Evolutionary conservation across 2,888 invertebrate species (phyloP), one percentile per base, ranked within the genome.

Genomic region (Microplitis deprimator): DNA sequence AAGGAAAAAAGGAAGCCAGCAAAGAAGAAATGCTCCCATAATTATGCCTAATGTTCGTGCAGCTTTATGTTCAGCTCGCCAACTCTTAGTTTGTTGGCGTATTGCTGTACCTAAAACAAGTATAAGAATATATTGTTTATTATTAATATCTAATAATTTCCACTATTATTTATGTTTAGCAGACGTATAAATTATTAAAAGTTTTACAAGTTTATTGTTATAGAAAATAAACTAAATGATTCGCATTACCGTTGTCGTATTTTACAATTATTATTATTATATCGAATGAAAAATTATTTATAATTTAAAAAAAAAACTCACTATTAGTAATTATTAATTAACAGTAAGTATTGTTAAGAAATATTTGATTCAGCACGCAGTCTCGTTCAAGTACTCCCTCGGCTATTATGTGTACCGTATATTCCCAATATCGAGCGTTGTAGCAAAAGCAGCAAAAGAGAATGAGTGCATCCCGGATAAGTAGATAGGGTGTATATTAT

Each of bases 1-100:
- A 64, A 96, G 92, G 92, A 98, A 98, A 93, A 98, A 98, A 73
- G 98, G 98, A 84, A 98, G 92, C 97, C 98, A 98, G 90, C 98
- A 98, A 77, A 97, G 91, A 82, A 98, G 92, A 91, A 98, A 98
- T 40, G 96, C 97, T 60, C 98, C 98, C 94, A 98, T 98, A 83
- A 98, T 97, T 86, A 98, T 97, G 82, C 98, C 98, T 64, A 98
- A 92, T 70, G 98, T 98, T 86, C 97, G 94, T 64, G 98, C 98
- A 0, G 98, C 98, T 89, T 97, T 96, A 90, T 96, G 96, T 86
- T 96, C 97, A 6, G 96, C 96, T 80, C 95, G 91, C 96, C 96
- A 96, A 82, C 96, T 96, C 90, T 95, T 95, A 50, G 91, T 91
- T 82, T 94, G 94, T 72, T 94, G 93, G 75, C 95, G 92, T 77